A percentile compares a stretch with the other conserved stretches of the same genome.
phyloP scores from a whole-genome alignment of 2,797 vertebrate genomes.

The Jordanella pulchra region DNA sequence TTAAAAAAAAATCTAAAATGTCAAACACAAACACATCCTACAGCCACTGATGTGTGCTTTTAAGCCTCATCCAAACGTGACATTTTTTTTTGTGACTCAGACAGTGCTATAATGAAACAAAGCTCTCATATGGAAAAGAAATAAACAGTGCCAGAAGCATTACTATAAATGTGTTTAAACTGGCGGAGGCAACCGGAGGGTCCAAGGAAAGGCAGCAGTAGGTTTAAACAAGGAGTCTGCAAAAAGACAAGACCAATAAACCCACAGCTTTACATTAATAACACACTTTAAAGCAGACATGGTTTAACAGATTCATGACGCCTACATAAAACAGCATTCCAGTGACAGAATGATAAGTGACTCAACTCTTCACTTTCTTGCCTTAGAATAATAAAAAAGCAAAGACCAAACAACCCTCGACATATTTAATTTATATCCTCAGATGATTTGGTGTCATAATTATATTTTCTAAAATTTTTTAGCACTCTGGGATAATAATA shows the following conservation, averaged over 20 bases:
- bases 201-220: neutral
- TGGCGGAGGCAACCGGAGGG: too few species aligned
- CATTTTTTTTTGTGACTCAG: neutral
- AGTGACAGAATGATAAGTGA: neutral
- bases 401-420: neutral
- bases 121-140: neutral
- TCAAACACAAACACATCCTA: neutral
- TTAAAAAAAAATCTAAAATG: neutral
- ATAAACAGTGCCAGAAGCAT: neutral
- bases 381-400: neutral
- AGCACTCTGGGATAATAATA: neutral
- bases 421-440: constrained; percentile 1
- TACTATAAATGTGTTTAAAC: neutral
- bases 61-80: neutral
- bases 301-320: neutral
- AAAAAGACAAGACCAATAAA: neutral
- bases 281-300: neutral
- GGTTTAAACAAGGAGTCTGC: neutral
- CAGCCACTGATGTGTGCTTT: neutral
- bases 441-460: neutral
- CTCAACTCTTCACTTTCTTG: neutral
- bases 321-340: neutral
- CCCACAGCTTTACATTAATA: neutral
- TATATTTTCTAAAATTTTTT: neutral
- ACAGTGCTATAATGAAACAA: neutral